Conservation (phyloP, 2,113 vertebrate species). For the Caranx ignobilis region DNA sequence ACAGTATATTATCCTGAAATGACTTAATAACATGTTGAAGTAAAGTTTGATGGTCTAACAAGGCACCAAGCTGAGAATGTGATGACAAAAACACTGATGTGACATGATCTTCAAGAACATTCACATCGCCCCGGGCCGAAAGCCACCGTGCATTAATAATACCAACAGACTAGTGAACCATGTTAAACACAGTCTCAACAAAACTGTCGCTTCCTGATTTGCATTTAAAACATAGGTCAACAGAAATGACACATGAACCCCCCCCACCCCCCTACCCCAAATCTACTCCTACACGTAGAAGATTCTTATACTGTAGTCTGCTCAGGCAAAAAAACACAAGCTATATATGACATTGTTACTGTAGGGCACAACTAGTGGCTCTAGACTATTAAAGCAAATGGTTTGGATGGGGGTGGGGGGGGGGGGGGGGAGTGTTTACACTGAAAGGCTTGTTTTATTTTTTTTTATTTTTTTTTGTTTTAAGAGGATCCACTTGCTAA, state of each 20-base stretch:
- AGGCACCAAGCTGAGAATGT: neutral
- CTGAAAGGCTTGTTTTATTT: constrained; percentile 44
- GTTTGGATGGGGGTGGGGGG: constrained; percentile 33
- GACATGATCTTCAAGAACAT: constrained; percentile 22
- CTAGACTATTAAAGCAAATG: constrained; percentile 49
- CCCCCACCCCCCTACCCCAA: constrained; percentile 51
- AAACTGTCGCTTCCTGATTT: constrained; percentile 30
- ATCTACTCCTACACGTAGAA: constrained; percentile 44
- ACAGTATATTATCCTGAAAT: neutral
- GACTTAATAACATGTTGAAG: neutral
- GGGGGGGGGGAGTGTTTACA: constrained; percentile 58
- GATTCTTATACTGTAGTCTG: constrained; percentile 37
- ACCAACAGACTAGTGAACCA: constrained; percentile 14
- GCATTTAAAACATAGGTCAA: constrained; percentile 60
- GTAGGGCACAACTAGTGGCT: constrained; percentile 43
- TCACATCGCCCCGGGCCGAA: constrained; percentile 21
- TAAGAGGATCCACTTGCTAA: constrained; percentile 64
- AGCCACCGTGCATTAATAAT: constrained; percentile 16
- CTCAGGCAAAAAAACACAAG: constrained; percentile 48
- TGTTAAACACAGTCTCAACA: constrained; percentile 29
- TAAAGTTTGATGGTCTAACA: neutral
- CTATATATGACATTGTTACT: constrained; percentile 78
- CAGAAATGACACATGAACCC: constrained; percentile 57
- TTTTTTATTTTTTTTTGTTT: constrained; percentile 62
- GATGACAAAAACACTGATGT: constrained; percentile 16